Conservation (phyloP, 1,140 invertebrate genomes). For the Diabrotica undecimpunctata region DNA sequence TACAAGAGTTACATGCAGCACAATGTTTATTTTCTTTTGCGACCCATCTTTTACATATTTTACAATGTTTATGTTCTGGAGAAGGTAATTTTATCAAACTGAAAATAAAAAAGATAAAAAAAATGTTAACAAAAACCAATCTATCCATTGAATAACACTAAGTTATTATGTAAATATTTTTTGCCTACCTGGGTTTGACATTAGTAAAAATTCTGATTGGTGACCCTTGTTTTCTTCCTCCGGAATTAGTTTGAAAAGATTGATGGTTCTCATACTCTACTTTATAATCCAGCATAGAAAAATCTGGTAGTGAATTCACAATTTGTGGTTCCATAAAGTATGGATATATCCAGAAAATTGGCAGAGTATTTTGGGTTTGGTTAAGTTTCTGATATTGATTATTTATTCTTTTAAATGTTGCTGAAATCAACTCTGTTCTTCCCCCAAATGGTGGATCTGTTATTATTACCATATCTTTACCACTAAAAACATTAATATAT, state of each 20-base stretch:
- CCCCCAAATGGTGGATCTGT: slow-evolving; percentile 90
- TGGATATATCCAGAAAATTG: slow-evolving; percentile 77
- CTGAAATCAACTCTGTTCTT: slow-evolving; percentile 71
- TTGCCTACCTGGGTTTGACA: slow-evolving; percentile 52
- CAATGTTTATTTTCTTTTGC: slow-evolving; percentile 73
- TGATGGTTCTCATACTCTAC: slow-evolving; percentile 76
- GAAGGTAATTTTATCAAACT: slow-evolving; percentile 59
- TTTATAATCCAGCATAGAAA: slow-evolving; percentile 80
- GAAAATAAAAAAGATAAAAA: slow-evolving; percentile 42
- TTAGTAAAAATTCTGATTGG: slow-evolving; percentile 85
- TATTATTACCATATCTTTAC: slow-evolving; percentile 62
- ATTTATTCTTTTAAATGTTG: slow-evolving; percentile 63
- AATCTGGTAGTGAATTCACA: slow-evolving; percentile 60
- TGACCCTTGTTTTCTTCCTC: slow-evolving; percentile 60
- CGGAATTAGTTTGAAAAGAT: slow-evolving; percentile 57
- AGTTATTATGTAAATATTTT: too few species aligned
- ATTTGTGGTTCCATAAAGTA: slow-evolving; percentile 83
- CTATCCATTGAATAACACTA: too few species aligned
- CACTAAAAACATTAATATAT: slow-evolving; percentile 43
- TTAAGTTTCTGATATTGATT: slow-evolving; percentile 56
- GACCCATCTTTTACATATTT: slow-evolving; percentile 67
- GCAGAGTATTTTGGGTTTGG: slow-evolving; percentile 50
- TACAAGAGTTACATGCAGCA: slow-evolving; percentile 65
- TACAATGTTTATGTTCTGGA: slow-evolving; percentile 72
- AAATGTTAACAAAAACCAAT: too few species aligned